These are phyloP conservation scores for Pseudachorutes palmiensis DNA, from an alignment of 1,140 invertebrate species.

Conservation along the genomic window DNA sequence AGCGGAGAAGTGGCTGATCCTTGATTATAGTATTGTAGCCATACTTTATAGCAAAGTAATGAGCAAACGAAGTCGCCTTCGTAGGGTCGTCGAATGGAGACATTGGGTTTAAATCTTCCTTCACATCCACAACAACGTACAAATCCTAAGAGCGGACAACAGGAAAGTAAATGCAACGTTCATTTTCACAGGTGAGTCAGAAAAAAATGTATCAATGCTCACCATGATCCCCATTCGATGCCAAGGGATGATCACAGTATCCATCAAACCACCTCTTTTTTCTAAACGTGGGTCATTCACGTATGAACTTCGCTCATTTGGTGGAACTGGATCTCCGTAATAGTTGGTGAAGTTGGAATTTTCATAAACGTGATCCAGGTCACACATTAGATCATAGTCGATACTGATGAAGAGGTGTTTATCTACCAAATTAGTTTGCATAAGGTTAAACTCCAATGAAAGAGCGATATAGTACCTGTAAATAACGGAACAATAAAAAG, in stretches of 20 bases:
- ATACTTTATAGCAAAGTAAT: not conserved
- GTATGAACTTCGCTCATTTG: not conserved
- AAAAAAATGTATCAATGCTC: too few species aligned
- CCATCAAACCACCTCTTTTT: not conserved
- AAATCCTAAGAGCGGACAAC: too few species aligned
- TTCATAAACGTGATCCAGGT: not conserved
- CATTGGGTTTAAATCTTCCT: not conserved
- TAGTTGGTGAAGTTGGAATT: not conserved
- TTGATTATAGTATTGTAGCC: not conserved
- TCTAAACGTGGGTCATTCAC: not conserved
- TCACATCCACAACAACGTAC: not conserved
- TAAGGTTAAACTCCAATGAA: too few species aligned
- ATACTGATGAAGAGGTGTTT: too few species aligned
- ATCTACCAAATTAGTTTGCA: too few species aligned
- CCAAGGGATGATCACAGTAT: conserved; percentile 14
- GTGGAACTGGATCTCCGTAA: not conserved
- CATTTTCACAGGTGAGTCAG: too few species aligned
- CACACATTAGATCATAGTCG: not conserved
- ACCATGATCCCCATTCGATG: too few species aligned
- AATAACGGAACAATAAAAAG: too few species aligned
- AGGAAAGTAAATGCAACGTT: too few species aligned
- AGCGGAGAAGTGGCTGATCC: not conserved
- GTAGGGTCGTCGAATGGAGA: not conserved
- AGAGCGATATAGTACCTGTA: too few species aligned
- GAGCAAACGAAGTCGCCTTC: not conserved